Conservation (phyloP, 2,797 vertebrate species). For the Sebastiscus albofasciatus region DNA sequence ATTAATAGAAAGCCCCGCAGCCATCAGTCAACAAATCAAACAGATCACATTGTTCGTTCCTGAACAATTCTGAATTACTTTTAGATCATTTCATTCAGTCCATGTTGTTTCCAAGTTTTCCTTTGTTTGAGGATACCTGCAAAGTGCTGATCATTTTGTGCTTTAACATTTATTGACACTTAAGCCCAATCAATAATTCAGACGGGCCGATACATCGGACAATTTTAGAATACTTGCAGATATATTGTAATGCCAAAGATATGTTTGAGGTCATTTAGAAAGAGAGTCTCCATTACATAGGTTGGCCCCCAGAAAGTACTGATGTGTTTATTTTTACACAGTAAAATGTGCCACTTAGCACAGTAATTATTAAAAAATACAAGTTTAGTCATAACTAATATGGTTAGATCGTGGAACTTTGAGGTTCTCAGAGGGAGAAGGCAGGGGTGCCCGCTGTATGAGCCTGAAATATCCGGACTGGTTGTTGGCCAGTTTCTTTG, state of each 20-base stretch:
- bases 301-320: too few species aligned
- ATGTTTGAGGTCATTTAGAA: too few species aligned
- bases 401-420: too few species aligned
- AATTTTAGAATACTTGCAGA: too few species aligned
- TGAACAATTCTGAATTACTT: background rate
- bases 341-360: too few species aligned
- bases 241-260: too few species aligned
- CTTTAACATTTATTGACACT: background rate
- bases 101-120: background rate
- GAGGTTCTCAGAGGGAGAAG: too few species aligned
- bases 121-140: background rate
- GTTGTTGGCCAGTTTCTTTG: background rate
- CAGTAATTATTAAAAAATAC: too few species aligned
- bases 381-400: too few species aligned
- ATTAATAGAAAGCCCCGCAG: background rate
- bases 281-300: too few species aligned
- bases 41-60: background rate
- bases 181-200: accelerated
- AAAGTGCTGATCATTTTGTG: background rate
- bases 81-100: background rate
- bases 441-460: background rate
- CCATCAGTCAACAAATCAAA: background rate
- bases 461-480: background rate
- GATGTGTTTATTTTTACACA: too few species aligned
- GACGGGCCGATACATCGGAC: too few species aligned